Evolutionary conservation across 2,888 invertebrate species (phyloP).

Genomic region (Camptogramma bilineatum): DNA sequence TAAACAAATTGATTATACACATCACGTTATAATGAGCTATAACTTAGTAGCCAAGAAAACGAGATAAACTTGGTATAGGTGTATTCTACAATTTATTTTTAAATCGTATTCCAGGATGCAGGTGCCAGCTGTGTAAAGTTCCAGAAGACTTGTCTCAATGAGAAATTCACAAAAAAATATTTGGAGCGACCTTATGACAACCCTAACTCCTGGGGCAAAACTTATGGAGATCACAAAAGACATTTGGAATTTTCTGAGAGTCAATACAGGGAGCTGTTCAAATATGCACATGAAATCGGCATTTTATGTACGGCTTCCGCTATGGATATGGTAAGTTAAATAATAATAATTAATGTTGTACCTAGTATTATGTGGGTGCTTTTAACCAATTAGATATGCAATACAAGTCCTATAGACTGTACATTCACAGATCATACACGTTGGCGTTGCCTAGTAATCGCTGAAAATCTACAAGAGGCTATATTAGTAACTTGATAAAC

Average conservation of each 20-base stretch:
- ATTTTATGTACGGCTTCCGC: conserved; percentile 92
- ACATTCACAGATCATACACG: neutral
- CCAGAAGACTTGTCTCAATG: conserved; percentile 90
- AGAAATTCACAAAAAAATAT: conserved; percentile 90
- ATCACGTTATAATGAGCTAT: conserved; percentile 1
- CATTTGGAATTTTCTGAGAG: conserved; percentile 89
- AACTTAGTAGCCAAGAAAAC: neutral
- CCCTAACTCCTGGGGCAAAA: conserved; percentile 90
- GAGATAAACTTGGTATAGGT: neutral
- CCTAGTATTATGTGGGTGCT: neutral
- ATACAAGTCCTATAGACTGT: neutral
- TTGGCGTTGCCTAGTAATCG: neutral
- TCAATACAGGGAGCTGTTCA: conserved; percentile 88
- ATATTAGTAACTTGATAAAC: neutral
- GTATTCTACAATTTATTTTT: neutral
- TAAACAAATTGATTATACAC: neutral
- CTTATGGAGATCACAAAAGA: conserved; percentile 92
- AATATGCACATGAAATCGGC: conserved; percentile 86
- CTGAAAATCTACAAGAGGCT: neutral
- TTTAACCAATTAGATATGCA: neutral
- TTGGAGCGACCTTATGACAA: conserved; percentile 87
- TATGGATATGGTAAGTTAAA: conserved; percentile 89
- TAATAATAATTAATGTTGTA: neutral
- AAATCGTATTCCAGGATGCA: conserved; percentile 81
- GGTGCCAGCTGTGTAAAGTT: conserved; percentile 94